Percentiles rank a stretch among this genome's conserved stretches.
Evolutionary conservation across 2,888 invertebrate species (phyloP).

Genomic region (Stomorhina lunata): DNA sequence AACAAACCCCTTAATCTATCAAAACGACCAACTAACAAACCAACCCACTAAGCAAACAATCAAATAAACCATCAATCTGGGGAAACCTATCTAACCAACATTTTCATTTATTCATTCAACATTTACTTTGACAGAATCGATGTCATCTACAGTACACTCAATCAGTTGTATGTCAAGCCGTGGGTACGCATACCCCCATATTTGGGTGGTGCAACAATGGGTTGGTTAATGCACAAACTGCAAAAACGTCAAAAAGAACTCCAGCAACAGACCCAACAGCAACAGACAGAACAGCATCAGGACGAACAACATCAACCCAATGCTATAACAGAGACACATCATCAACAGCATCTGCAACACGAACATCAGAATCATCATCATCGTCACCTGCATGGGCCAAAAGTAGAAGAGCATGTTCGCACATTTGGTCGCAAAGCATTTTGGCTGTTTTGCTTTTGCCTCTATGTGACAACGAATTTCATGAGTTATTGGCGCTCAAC

Average conservation of each 20-base stretch:
- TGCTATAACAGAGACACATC: constrained; percentile 25
- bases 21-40: constrained; percentile 1
- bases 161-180: constrained; percentile 73
- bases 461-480: constrained; percentile 71
- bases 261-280: constrained; percentile 10
- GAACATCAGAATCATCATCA: constrained; percentile 15
- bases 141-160: constrained; percentile 72
- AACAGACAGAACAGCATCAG: constrained; percentile 22
- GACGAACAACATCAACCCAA: constrained; percentile 16
- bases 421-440: constrained; percentile 66
- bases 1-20: too few relatives aligned
- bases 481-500: constrained; percentile 75
- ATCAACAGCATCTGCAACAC: constrained; percentile 21
- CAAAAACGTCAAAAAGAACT: constrained; percentile 41
- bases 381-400: not conserved
- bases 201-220: constrained; percentile 72
- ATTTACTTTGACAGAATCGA: constrained; percentile 70
- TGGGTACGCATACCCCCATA: constrained; percentile 74
- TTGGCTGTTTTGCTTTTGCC: constrained; percentile 69
- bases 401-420: constrained; percentile 29
- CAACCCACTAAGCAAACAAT: constrained; percentile 8
- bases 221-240: constrained; percentile 70
- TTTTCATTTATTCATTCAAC: constrained; percentile 49
- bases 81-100: constrained; percentile 41
- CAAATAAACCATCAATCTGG: constrained; percentile 50